Conservation (phyloP, 2,113 vertebrate genomes). For the Pomatostomus ruficeps region DNA sequence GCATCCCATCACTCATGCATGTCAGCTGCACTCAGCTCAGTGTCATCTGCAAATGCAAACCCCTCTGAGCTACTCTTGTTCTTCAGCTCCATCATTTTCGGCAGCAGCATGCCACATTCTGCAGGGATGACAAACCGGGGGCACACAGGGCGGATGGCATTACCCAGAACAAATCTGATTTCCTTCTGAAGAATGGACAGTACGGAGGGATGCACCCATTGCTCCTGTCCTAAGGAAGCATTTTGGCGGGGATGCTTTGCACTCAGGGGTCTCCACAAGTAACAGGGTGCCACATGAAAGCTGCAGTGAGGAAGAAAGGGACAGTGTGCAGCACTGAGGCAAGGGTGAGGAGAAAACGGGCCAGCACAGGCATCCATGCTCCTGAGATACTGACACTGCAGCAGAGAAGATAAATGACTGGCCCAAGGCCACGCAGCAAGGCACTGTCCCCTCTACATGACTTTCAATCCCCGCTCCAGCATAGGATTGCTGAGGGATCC, state of each 20-base stretch:
- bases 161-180: not conserved
- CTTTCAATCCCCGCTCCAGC: not conserved
- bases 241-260: not conserved
- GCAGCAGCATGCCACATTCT: not conserved
- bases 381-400: not conserved
- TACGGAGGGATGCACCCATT: not conserved
- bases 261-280: not conserved
- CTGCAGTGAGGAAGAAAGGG: not conserved
- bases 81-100: not conserved
- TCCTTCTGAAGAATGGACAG: not conserved
- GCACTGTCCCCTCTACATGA: not conserved
- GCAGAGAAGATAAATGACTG: not conserved
- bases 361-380: not conserved
- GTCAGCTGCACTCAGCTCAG: not conserved
- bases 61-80: not conserved
- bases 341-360: not conserved
- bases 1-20: not conserved
- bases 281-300: not conserved
- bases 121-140: not conserved
- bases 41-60: not conserved
- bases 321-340: not conserved
- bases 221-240: not conserved
- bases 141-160: fast-evolving
- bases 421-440: not conserved
- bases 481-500: not conserved